A percentile compares a stretch with the other conserved stretches of the same genome.
These are phyloP conservation scores for Melieria picta DNA, from an alignment of 2,888 invertebrate genomes.

Conservation along the genomic window DNA sequence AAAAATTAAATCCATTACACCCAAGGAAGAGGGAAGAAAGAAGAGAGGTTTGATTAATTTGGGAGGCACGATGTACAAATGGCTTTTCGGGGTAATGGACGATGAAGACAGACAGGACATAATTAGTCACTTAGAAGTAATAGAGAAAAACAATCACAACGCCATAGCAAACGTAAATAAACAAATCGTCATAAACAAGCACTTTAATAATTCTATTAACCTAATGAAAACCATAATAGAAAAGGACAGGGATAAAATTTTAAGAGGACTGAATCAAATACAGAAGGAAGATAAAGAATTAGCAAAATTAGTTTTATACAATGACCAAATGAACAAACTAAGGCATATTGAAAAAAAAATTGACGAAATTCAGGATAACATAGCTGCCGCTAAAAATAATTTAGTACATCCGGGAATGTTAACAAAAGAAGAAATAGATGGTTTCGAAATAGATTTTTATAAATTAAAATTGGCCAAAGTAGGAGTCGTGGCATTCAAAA, in stretches of 20 bases:
- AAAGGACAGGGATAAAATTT: background rate
- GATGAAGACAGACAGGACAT: slow-evolving; percentile 11
- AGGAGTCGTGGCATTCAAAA: slow-evolving; percentile 12
- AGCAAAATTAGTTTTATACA: background rate
- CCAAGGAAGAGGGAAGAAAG: background rate
- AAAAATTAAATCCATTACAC: slow-evolving; percentile 6
- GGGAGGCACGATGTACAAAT: slow-evolving; percentile 3
- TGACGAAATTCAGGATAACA: slow-evolving; percentile 13
- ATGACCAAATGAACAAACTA: slow-evolving; percentile 11
- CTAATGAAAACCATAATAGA: slow-evolving; percentile 3
- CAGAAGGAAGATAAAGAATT: slow-evolving; percentile 1
- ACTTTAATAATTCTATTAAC: slow-evolving; percentile 2
- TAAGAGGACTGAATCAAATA: background rate
- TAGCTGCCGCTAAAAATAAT: slow-evolving; percentile 22
- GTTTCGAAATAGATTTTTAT: slow-evolving; percentile 23
- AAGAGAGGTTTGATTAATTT: slow-evolving; percentile 1
- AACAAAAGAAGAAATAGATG: slow-evolving; percentile 21
- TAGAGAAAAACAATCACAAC: slow-evolving; percentile 14
- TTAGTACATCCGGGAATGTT: slow-evolving; percentile 15
- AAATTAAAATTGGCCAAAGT: slow-evolving; percentile 12
- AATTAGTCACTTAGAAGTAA: background rate
- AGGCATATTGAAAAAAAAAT: slow-evolving; percentile 10
- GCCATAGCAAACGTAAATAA: background rate
- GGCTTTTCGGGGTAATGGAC: slow-evolving; percentile 5
- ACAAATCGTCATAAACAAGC: slow-evolving; percentile 7